phyloP scores from a whole-genome alignment of 1,140 invertebrate genomes.

The Papilio dardanus region DNA sequence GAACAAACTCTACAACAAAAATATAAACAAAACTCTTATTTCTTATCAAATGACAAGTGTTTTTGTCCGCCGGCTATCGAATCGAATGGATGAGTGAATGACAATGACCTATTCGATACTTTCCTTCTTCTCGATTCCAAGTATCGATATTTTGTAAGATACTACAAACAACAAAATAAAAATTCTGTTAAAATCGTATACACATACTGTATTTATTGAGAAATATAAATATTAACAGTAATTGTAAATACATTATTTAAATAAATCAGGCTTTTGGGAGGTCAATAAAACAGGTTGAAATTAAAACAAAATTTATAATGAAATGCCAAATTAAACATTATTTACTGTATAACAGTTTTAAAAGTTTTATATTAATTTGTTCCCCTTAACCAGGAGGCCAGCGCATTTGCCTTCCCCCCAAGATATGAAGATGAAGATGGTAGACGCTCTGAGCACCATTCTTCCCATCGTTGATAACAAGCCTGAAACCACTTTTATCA shows the following conservation, averaged over 20 bases:
- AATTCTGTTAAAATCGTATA: too few relatives aligned
- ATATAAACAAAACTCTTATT: conserved; percentile 19
- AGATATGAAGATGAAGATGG: conserved; percentile 95
- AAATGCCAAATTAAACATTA: neutral
- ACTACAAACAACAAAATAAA: neutral
- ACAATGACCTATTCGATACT: neutral
- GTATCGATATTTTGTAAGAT: neutral
- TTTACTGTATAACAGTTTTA: conserved; percentile 33
- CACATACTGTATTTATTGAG: too few relatives aligned
- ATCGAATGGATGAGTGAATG: neutral
- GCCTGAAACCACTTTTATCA: conserved; percentile 86
- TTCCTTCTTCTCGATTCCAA: neutral
- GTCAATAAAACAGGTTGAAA: neutral
- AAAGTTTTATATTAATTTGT: conserved; percentile 14
- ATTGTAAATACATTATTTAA: too few relatives aligned
- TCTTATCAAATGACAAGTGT: neutral
- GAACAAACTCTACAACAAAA: conserved; percentile 1
- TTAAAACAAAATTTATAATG: neutral
- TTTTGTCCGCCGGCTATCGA: neutral
- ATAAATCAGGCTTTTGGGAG: neutral
- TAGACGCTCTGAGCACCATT: conserved; percentile 95
- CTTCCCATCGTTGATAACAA: conserved; percentile 95
- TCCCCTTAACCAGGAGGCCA: conserved; percentile 96
- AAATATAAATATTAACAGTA: too few relatives aligned
- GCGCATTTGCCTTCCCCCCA: conserved; percentile 95